Evolutionary conservation across 2,888 invertebrate species (phyloP).

Genomic region (Octonoba sinensis): DNA sequence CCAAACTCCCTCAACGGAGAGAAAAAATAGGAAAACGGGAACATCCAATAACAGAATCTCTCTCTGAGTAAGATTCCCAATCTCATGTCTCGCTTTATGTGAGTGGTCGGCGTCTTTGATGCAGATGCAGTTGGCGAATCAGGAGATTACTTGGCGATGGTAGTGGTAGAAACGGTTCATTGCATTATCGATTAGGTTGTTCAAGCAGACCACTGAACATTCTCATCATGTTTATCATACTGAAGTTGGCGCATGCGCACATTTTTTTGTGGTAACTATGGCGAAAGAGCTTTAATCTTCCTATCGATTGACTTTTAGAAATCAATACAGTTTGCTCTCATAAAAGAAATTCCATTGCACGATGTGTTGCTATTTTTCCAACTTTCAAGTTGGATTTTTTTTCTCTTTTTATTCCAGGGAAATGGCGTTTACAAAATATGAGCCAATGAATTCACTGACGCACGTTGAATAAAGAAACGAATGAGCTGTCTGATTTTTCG

Average conservation of each 20-base stretch:
- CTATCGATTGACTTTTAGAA: conserved; percentile 34
- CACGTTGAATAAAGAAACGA: too few species aligned
- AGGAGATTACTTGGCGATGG: conserved; percentile 18
- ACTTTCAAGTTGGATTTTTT: neutral
- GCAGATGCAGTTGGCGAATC: conserved; percentile 50
- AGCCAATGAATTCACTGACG: too few species aligned
- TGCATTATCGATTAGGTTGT: conserved; percentile 59
- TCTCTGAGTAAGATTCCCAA: conserved; percentile 8
- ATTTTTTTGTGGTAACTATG: conserved; percentile 39
- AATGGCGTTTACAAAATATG: too few species aligned
- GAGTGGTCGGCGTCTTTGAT: conserved; percentile 35
- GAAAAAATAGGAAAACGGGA: conserved; percentile 27
- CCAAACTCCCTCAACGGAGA: conserved; percentile 8
- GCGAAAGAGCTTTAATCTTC: conserved; percentile 30
- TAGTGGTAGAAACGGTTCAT: conserved; percentile 57
- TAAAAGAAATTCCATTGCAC: conserved; percentile 44
- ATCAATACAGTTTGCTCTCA: conserved; percentile 34
- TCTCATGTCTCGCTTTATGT: conserved; percentile 28
- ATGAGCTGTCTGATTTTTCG: too few species aligned
- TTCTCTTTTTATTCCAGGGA: too few species aligned
- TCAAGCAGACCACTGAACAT: conserved; percentile 56
- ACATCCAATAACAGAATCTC: conserved; percentile 37
- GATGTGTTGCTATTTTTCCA: conserved; percentile 32
- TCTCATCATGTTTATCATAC: conserved; percentile 57
- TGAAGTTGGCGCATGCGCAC: conserved; percentile 53